A percentile compares a stretch with the other conserved stretches of the same genome.
These are phyloP conservation scores for Scolopax rusticola DNA, from an alignment of 2,797 vertebrate species.

Conservation along the genomic window DNA sequence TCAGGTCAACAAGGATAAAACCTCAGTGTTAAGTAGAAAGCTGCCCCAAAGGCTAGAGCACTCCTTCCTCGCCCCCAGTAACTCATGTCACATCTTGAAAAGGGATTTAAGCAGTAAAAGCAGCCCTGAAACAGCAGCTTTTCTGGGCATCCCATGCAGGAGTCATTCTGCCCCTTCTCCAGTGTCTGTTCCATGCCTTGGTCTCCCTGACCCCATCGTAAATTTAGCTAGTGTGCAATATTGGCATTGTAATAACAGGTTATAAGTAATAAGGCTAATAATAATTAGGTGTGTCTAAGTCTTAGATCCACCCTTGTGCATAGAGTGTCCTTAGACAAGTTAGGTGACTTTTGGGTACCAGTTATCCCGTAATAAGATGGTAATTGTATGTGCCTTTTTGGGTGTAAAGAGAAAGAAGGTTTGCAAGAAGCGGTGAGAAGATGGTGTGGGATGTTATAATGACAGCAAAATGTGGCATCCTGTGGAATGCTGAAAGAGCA, in stretches of 20 bases:
- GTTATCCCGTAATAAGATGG: not conserved
- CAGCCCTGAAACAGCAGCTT: not conserved
- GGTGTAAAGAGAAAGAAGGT: not conserved
- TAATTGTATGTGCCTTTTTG: not conserved
- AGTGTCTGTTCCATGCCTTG: not conserved
- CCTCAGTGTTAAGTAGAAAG: not conserved
- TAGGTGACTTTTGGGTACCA: not conserved
- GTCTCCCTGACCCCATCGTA: not conserved
- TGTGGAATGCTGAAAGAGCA: not conserved
- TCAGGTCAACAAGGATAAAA: fast-evolving
- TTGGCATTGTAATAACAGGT: slow-evolving; percentile 13
- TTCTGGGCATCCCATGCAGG: not conserved
- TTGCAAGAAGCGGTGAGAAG: not conserved
- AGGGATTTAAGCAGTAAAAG: not conserved
- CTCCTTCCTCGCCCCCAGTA: not conserved
- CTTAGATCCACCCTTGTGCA: slow-evolving; percentile 10
- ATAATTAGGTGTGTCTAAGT: slow-evolving; percentile 14
- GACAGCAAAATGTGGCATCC: not conserved
- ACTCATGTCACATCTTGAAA: not conserved
- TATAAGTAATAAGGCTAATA: not conserved
- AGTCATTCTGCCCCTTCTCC: not conserved
- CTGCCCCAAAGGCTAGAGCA: fast-evolving
- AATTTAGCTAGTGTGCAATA: not conserved
- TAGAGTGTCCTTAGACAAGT: not conserved
- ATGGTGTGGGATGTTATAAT: not conserved